phyloP scores from a whole-genome alignment of 2,113 vertebrate genomes.

The Eleginops maclovinus region DNA sequence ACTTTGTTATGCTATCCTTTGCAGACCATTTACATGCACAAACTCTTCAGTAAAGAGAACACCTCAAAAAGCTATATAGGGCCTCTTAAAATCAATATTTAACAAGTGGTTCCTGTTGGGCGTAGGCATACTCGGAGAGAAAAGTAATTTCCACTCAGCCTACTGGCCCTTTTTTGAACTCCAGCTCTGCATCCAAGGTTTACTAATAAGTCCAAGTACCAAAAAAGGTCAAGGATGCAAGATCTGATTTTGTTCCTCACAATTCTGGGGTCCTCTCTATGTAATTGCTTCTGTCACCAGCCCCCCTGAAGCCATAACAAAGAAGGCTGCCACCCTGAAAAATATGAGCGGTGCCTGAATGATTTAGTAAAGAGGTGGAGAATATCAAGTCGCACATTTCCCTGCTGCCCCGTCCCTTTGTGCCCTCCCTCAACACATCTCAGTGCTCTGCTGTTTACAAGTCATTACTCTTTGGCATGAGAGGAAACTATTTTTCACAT shows the following conservation, averaged over 20 bases:
- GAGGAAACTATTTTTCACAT: slow-evolving; percentile 11
- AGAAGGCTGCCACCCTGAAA: slow-evolving; percentile 46
- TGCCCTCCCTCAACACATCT: slow-evolving; percentile 42
- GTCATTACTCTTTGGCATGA: slow-evolving; percentile 40
- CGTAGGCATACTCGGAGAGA: no score
- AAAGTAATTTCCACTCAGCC: background rate
- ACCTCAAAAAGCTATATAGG: no score
- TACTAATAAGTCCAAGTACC: slow-evolving; percentile 20
- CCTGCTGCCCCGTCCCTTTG: slow-evolving; percentile 46
- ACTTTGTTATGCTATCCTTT: no score
- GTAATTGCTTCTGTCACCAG: slow-evolving; percentile 67
- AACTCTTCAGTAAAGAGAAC: no score
- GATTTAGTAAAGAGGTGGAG: slow-evolving; percentile 61
- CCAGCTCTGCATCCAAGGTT: background rate
- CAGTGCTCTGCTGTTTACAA: slow-evolving; percentile 40
- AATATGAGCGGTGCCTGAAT: slow-evolving; percentile 58
- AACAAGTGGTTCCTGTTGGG: background rate
- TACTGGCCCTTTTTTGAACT: background rate
- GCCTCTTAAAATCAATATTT: no score
- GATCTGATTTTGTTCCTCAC: slow-evolving; percentile 37
- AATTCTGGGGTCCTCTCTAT: slow-evolving; percentile 53
- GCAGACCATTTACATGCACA: no score
- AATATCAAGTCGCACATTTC: slow-evolving; percentile 51
- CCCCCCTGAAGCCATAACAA: slow-evolving; percentile 58
- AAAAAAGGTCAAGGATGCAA: slow-evolving; percentile 46